Evolutionary conservation across 2,113 vertebrate genomes (phyloP).

Genomic region (Nothoprocta perdicaria): DNA sequence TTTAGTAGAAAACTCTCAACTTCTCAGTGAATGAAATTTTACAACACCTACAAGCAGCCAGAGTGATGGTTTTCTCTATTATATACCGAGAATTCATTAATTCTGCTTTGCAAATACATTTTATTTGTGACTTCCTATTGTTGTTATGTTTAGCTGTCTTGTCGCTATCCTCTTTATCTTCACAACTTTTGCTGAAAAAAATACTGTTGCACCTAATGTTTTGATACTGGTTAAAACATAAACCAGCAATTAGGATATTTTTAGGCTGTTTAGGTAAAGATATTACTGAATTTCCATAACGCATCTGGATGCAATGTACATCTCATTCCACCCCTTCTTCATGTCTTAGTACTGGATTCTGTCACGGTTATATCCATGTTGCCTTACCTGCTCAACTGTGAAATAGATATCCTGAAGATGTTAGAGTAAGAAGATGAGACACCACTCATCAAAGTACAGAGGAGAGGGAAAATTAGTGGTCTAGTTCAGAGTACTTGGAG

Average conservation of each 20-base stretch:
- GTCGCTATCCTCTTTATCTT: background rate
- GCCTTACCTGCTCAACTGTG: background rate
- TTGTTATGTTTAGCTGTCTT: background rate
- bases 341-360: background rate
- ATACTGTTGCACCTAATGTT: background rate
- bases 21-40: background rate
- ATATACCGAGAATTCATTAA: background rate
- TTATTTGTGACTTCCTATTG: background rate
- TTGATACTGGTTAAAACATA: background rate
- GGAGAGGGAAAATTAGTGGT: background rate
- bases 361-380: rapidly evolving
- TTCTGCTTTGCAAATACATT: background rate
- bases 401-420: background rate
- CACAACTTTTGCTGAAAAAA: background rate
- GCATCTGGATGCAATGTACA: background rate
- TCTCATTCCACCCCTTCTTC: background rate
- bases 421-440: background rate
- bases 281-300: background rate
- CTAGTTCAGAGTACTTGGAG: background rate
- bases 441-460: background rate
- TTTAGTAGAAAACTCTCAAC: background rate
- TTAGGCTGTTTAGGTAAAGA: background rate
- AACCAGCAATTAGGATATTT: background rate
- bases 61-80: background rate
- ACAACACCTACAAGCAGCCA: background rate